Evolutionary conservation across 2,797 vertebrate genomes (phyloP).

Genomic region (Anomalospiza imberbis): DNA sequence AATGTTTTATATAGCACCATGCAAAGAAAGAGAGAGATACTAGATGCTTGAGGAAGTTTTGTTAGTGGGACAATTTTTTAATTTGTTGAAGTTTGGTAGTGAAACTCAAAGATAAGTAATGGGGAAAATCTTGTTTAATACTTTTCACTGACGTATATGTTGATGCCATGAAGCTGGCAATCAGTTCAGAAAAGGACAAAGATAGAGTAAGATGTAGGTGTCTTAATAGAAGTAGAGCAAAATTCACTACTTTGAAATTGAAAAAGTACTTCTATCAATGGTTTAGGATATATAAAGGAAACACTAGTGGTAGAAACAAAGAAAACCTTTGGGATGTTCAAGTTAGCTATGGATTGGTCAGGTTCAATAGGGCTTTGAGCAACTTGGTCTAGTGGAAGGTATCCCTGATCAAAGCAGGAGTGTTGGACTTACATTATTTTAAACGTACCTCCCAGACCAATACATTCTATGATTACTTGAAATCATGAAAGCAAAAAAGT

Average conservation of each 20-base stretch:
- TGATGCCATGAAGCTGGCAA: not conserved
- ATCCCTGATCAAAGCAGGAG: not conserved
- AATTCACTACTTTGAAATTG: not conserved
- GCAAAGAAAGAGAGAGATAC: not conserved
- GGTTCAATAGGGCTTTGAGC: not conserved
- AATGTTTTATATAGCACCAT: not conserved
- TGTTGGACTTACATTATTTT: not conserved
- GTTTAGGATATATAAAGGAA: not conserved
- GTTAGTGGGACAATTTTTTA: not conserved
- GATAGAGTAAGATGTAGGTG: not conserved
- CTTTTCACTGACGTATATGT: not conserved
- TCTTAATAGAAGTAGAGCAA: not conserved
- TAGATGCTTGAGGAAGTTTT: not conserved
- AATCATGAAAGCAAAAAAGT: not conserved
- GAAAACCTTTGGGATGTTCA: not conserved
- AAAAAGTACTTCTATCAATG: not conserved
- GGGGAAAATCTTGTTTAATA: not conserved
- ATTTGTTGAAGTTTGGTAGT: not conserved
- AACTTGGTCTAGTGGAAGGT: not conserved
- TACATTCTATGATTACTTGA: not conserved
- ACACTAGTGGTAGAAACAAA: not conserved
- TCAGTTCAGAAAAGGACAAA: not conserved
- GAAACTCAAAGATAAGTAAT: not conserved
- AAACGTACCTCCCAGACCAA: not conserved
- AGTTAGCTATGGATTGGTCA: rapidly evolving